phyloP scores from a whole-genome alignment of 2,797 vertebrate genomes.

The Tinamus major region DNA sequence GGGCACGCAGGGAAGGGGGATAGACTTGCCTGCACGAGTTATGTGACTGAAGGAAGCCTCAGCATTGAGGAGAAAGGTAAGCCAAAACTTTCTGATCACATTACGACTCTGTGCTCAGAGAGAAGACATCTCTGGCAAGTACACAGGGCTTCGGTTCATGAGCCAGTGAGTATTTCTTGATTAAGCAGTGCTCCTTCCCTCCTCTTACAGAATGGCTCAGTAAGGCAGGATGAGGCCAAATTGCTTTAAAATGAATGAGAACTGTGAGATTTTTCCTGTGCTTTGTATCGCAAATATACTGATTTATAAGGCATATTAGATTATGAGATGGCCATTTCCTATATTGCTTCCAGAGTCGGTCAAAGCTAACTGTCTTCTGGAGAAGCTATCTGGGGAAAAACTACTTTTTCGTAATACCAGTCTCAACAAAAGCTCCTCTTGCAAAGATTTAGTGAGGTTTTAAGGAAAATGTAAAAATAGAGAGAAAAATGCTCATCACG shows the following conservation, averaged over 20 bases:
- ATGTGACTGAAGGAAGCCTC: not conserved
- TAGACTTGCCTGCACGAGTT: too few relatives aligned
- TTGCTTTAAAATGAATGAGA: not conserved
- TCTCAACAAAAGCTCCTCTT: not conserved
- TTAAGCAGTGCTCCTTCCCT: not conserved
- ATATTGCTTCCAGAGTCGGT: not conserved
- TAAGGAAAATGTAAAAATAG: not conserved
- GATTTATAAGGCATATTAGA: not conserved
- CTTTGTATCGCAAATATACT: not conserved
- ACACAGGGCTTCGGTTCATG: not conserved
- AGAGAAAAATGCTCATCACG: not conserved
- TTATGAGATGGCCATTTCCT: not conserved
- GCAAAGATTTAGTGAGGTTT: not conserved
- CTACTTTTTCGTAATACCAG: not conserved
- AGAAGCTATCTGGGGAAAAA: not conserved
- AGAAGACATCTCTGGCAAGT: not conserved
- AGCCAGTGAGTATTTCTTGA: not conserved
- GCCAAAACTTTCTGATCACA: not conserved
- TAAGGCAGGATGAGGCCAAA: not conserved
- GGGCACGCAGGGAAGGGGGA: too few relatives aligned
- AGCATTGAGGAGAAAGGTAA: not conserved
- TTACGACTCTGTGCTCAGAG: not conserved
- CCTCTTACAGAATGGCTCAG: not conserved
- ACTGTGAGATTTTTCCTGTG: accelerated
- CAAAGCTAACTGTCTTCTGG: not conserved